Evolutionary conservation across 1,140 invertebrate species (phyloP), one percentile per base, ranked within the genome.

Genomic region (Prorops nasuta): DNA sequence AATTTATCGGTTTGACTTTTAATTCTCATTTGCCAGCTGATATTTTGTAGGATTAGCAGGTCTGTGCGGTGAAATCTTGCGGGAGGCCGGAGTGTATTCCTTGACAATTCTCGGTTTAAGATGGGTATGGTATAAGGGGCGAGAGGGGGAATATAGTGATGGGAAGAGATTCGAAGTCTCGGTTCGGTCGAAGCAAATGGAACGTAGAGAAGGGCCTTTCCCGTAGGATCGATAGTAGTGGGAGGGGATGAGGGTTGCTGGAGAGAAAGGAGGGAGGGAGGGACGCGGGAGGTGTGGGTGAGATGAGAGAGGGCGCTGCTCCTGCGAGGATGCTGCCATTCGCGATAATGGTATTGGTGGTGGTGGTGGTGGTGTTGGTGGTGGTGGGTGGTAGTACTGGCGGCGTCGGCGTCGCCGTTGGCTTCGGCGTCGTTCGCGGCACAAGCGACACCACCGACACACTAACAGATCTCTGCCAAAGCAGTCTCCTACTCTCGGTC

Each of bases 211-310:
- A 58, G 59, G 44, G 58, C 49, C 51, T 53, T 60, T 54, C 45
- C 56, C 44, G 51, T 55, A 63, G 66, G 66, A 68, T 68, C 66
- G 66, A 68, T 68, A 68, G 49, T 34, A 47, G 39, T 47, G 47
- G 50, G 47, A 19, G 41, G 47, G 8, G 14, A 28, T 20, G 36
- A 37, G 37, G 18, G 52, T 28, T 14, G 43, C 20, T 44, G 38
- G 50, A 56, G 35, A 42, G 56, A 34, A 9, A 47, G 49, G 35
- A 34, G 21, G 35, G 22, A 28, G 39, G 7, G 24, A 41, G 51
- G 37, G 49, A 32, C 45, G 37, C 28, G 24, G 24, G 24, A 28
- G 24, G 24, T 4, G 64, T 28, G 56, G 40, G 40, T 56, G 50
- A 57, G 51, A 63, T 54, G 66, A 32, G 44, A 47, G 50, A 58